These are phyloP conservation scores for Anoplopoma fimbria DNA, from an alignment of 2,113 vertebrate species.

Conservation along the genomic window DNA sequence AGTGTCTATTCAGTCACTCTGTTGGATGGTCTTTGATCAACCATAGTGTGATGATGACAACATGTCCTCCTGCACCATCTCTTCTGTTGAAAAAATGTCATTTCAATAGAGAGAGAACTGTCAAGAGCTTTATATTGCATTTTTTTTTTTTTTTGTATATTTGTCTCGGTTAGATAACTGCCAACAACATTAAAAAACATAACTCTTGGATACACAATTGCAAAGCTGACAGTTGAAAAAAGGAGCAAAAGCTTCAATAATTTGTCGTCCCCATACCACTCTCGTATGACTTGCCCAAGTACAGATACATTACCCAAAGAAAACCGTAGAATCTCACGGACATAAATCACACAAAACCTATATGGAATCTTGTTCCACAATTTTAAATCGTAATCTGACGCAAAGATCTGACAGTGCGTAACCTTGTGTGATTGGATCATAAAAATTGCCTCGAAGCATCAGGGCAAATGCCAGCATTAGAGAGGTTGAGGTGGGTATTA, in stretches of 20 bases:
- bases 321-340: not conserved
- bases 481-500: constrained; percentile 20
- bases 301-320: not conserved
- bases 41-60: constrained; percentile 35
- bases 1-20: constrained; percentile 13
- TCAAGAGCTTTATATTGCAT: not conserved
- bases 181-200: constrained; percentile 42
- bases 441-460: constrained; percentile 16
- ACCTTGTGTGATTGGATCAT: constrained; percentile 30
- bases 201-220: not conserved
- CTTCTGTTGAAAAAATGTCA: constrained; percentile 10
- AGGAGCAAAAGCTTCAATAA: constrained; percentile 21
- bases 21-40: constrained; percentile 28
- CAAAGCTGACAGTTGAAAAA: constrained; percentile 34
- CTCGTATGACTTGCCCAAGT: not conserved
- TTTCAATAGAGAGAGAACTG: constrained; percentile 33
- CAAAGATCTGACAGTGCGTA: constrained; percentile 17
- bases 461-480: not conserved
- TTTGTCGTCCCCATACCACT: not conserved
- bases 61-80: constrained; percentile 8
- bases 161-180: constrained; percentile 2
- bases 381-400: constrained; percentile 31
- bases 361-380: not conserved
- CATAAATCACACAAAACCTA: constrained; percentile 16
- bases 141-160: constrained; percentile 16